Conservation (phyloP, 2,888 invertebrate species). For the Heliconius ismenius region DNA sequence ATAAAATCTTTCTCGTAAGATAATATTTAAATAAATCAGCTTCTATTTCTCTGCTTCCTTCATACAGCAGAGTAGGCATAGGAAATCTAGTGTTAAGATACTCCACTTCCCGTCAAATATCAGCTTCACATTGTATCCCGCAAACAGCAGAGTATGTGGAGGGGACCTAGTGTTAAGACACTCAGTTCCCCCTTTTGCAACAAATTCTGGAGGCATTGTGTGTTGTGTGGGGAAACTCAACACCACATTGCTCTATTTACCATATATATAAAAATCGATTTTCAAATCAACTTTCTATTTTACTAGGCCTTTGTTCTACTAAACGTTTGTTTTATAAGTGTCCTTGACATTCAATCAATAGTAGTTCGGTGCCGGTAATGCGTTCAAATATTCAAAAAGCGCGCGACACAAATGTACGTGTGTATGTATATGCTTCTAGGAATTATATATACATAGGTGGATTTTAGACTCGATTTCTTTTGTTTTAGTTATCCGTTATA, state of each 20-base stretch:
- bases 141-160: too few species aligned
- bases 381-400: constrained; percentile 54
- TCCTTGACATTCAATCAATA: constrained; percentile 46
- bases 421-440: neutral
- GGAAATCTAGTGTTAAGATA: too few species aligned
- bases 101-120: too few species aligned
- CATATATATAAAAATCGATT: neutral
- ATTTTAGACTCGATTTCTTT: neutral
- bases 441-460: neutral
- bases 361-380: neutral
- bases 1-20: too few species aligned
- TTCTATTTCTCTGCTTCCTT: too few species aligned
- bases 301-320: constrained; percentile 48
- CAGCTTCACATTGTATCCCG: too few species aligned
- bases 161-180: too few species aligned
- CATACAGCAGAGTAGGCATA: too few species aligned
- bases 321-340: constrained; percentile 43
- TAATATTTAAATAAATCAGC: too few species aligned
- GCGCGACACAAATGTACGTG: constrained; percentile 48
- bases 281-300: constrained; percentile 30
- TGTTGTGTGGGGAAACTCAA: too few species aligned
- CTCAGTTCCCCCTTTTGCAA: too few species aligned
- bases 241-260: neutral
- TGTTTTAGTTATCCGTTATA: neutral
- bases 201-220: too few species aligned